A percentile compares a stretch with the other conserved stretches of the same genome.
phyloP scores from a whole-genome alignment of 2,888 invertebrate species.

The Euzetes globulus region DNA sequence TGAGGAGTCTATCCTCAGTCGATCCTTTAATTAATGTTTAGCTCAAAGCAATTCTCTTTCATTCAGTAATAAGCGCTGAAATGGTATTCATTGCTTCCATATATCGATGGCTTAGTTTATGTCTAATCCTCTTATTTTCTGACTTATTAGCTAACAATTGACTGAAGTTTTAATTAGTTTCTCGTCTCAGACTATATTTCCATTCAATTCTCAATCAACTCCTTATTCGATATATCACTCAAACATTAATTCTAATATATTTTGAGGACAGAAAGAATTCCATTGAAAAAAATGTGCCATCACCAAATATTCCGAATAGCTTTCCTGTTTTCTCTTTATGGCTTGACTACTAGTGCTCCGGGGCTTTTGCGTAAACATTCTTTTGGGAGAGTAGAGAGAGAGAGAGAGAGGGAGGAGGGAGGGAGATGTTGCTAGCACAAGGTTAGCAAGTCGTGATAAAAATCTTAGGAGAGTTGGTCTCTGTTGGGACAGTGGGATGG shows the following conservation, averaged over 20 bases:
- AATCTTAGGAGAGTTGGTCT: constrained; percentile 9
- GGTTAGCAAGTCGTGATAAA: constrained; percentile 16
- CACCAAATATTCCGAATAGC: constrained; percentile 2
- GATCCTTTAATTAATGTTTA: neutral
- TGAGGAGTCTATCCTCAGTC: neutral
- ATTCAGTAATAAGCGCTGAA: neutral
- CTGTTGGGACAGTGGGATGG: neutral
- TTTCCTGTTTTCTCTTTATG: constrained; percentile 12
- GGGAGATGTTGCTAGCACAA: neutral
- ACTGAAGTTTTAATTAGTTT: too few species aligned
- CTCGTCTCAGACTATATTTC: neutral
- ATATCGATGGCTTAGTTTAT: neutral
- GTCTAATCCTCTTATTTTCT: neutral
- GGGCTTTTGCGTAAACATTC: constrained; percentile 15
- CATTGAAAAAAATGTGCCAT: constrained; percentile 17
- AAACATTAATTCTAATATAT: neutral
- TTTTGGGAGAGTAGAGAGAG: neutral
- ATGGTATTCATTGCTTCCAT: neutral
- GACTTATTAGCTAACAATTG: neutral
- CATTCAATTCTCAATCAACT: neutral
- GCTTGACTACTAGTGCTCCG: neutral
- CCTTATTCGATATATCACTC: neutral
- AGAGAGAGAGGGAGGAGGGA: neutral
- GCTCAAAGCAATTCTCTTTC: neutral
- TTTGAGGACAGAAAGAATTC: constrained; percentile 1